Evolutionary conservation across 2,888 invertebrate species (phyloP).

Genomic region (Caenorhabditis becei): DNA sequence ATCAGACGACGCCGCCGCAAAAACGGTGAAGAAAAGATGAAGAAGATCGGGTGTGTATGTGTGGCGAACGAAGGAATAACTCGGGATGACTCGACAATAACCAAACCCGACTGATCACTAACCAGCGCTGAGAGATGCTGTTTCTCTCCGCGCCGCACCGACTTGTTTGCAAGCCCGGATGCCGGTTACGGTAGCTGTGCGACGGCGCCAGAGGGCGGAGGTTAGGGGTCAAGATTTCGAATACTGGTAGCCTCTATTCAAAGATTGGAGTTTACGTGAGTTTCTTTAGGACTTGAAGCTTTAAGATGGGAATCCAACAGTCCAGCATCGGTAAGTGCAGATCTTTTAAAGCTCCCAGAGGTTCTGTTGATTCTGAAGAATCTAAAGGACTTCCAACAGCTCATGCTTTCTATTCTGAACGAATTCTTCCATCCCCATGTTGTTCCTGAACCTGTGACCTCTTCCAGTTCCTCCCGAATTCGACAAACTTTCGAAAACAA

Average conservation of each 20-base stretch:
- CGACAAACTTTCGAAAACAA: background rate
- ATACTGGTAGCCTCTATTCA: too few species aligned
- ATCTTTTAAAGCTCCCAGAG: too few species aligned
- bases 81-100: conserved; percentile 32
- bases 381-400: too few species aligned
- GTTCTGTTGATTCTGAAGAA: too few species aligned
- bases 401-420: too few species aligned
- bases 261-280: too few species aligned
- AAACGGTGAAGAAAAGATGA: conserved; percentile 14
- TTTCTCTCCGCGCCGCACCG: conserved; percentile 3
- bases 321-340: too few species aligned
- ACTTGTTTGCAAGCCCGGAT: conserved; percentile 27
- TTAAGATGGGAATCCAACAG: too few species aligned
- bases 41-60: conserved; percentile 10
- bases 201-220: background rate
- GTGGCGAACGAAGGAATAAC: conserved; percentile 37
- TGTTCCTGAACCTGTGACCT: background rate
- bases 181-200: background rate
- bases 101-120: conserved; percentile 41
- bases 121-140: conserved; percentile 5
- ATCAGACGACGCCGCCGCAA: conserved; percentile 22
- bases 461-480: background rate
- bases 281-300: too few species aligned
- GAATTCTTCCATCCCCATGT: too few species aligned
- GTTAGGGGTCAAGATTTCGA: background rate